Evolutionary conservation across 2,888 invertebrate species (phyloP).

Genomic region (Brachyopa scutellaris): DNA sequence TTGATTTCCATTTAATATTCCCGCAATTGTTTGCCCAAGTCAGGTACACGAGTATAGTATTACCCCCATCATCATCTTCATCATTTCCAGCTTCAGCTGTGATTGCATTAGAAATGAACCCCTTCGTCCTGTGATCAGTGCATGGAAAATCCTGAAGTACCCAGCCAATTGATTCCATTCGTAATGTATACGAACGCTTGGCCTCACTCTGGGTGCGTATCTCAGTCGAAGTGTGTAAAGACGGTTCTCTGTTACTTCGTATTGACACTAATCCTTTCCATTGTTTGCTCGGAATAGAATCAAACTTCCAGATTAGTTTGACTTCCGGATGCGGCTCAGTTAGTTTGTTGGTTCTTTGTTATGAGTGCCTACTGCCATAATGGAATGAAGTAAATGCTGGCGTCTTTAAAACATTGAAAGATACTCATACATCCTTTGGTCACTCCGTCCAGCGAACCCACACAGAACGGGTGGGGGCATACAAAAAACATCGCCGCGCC

Average conservation of each 20-base stretch:
- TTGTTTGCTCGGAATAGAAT: slow-evolving; percentile 66
- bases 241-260: slow-evolving; percentile 34
- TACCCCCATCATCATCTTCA: slow-evolving; percentile 4
- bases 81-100: slow-evolving; percentile 29
- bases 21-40: slow-evolving; percentile 59
- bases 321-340: slow-evolving; percentile 40
- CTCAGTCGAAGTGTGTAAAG: slow-evolving; percentile 42
- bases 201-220: background rate
- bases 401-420: slow-evolving; percentile 20
- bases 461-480: background rate
- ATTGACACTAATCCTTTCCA: slow-evolving; percentile 69
- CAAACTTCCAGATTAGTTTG: slow-evolving; percentile 71
- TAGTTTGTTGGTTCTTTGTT: slow-evolving; percentile 16
- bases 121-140: slow-evolving; percentile 14
- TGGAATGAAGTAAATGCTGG: slow-evolving; percentile 19
- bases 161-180: slow-evolving; percentile 62
- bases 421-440: slow-evolving; percentile 15
- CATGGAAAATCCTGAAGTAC: slow-evolving; percentile 38
- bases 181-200: slow-evolving; percentile 5
- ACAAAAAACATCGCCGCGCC: background rate
- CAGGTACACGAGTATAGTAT: slow-evolving; percentile 17
- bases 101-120: slow-evolving; percentile 57
- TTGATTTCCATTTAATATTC: slow-evolving; percentile 79
- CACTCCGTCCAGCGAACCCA: background rate
- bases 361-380: slow-evolving; percentile 41